Conservation (phyloP, 1,140 invertebrate genomes). For the Pomacea maculata region DNA sequence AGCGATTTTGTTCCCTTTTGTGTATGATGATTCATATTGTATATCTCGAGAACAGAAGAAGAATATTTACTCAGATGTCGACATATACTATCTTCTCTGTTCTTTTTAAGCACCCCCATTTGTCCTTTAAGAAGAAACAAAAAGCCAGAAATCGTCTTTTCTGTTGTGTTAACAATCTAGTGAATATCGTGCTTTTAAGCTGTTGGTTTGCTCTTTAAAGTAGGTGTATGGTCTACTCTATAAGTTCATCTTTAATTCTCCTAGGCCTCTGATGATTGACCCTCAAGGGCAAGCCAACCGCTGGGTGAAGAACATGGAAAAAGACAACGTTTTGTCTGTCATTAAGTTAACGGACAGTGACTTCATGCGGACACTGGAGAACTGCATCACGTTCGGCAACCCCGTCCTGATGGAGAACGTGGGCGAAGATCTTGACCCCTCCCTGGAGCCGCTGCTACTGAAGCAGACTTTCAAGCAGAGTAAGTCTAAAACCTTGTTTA, state of each 20-base stretch:
- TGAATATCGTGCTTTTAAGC: no score
- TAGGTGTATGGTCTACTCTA: no score
- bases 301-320: conserved; percentile 95
- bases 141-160: no score
- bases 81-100: no score
- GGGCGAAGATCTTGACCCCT: conserved; percentile 64
- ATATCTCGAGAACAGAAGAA: no score
- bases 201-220: no score
- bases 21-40: no score
- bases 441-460: conserved; percentile 64
- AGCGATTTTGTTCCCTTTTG: no score
- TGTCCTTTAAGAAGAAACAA: no score
- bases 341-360: conserved; percentile 63
- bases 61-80: no score
- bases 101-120: no score
- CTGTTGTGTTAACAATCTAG: no score
- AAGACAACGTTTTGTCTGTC: conserved; percentile 59
- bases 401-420: conserved; percentile 65
- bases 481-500: conserved; percentile 57
- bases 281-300: conserved; percentile 91
- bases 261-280: conserved; percentile 90
- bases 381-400: conserved; percentile 64
- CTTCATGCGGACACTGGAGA: conserved; percentile 64
- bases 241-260: neutral
- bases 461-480: conserved; percentile 68